Base-by-base conservation (phyloP, 2,888 invertebrate genomes). In the Corythucha ciliata region DNA sequence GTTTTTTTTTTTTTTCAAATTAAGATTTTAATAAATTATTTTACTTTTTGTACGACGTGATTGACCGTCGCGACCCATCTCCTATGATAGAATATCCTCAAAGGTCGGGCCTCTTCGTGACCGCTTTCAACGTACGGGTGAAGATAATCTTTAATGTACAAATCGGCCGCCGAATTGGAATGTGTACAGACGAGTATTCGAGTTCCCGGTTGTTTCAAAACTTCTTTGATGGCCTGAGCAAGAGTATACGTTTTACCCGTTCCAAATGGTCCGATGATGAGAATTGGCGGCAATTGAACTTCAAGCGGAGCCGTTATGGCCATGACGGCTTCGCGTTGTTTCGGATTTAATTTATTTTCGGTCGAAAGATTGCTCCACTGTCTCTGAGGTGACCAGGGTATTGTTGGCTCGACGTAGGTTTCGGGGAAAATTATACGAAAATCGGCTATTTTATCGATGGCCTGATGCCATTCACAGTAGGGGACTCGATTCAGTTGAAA, bases 191-290 rank as follows among this genome's bases (percentile, higher is more conserved):
- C 80, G 56, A 89, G 72, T 47, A 89, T 79, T 63, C 80, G 75
- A 22, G 80, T 77, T 18, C 77, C 73, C 0, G 75, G 70, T 61
- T 81, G 78, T 8, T 72, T 66, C 25, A 83, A 67, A 34, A 85
- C 69, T 61, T 81, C 78, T 61, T 79, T 79, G 33, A 84, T 79
- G 1, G 82, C 82, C 53, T 79, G 78, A 0, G 86, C 86, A 59
- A 89, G 69, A 0, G 88, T 87, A 63, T 81, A 87, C 0, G 88
- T 89, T 65, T 89, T 89, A 1, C 88, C 88, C 0, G 88, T 88
- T n/a, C 88, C 88, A 67, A 83, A 88, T 0, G 88, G 87, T 1
- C 84, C 81, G 45, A 84, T 80, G 6, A 85, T 72, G 40, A 85
- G 67, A 53, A 85, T 78, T 0, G 84, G 84, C 0, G 84, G 83